These are phyloP conservation scores for Trichonephila clavipes DNA, from an alignment of 1,140 invertebrate genomes.

Conservation along the genomic window DNA sequence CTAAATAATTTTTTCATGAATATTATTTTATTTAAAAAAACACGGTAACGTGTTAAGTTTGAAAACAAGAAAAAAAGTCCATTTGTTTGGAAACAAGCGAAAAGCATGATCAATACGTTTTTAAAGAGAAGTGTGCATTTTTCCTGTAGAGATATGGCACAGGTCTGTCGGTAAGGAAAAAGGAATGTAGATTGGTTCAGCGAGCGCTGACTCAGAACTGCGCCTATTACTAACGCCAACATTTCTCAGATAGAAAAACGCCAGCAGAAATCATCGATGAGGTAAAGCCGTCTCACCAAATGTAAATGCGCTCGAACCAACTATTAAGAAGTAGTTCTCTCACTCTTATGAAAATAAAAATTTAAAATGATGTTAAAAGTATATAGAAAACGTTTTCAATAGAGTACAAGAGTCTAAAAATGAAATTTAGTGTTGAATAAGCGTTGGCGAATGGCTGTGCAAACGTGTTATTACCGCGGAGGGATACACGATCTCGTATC, in stretches of 20 bases:
- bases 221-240: conserved; percentile 62
- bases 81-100: background rate
- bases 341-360: background rate
- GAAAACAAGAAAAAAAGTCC: background rate
- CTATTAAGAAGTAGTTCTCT: background rate
- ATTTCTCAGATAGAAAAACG: conserved; percentile 69
- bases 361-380: background rate
- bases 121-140: background rate
- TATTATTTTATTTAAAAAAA: no score
- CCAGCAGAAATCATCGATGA: conserved; percentile 32
- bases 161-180: conserved; percentile 10
- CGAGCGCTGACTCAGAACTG: conserved; percentile 48
- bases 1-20: no score
- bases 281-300: background rate
- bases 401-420: background rate
- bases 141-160: conserved; percentile 30
- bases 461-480: conserved; percentile 62
- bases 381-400: background rate
- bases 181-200: conserved; percentile 34
- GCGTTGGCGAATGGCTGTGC: background rate
- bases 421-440: background rate
- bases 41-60: background rate
- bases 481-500: conserved; percentile 67
- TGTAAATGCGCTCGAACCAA: conserved; percentile 1
- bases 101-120: background rate